A percentile compares a stretch with the other conserved stretches of the same genome.
These are phyloP conservation scores for Hafferia zeledoni DNA, from an alignment of 2,797 vertebrate species.

Conservation along the genomic window DNA sequence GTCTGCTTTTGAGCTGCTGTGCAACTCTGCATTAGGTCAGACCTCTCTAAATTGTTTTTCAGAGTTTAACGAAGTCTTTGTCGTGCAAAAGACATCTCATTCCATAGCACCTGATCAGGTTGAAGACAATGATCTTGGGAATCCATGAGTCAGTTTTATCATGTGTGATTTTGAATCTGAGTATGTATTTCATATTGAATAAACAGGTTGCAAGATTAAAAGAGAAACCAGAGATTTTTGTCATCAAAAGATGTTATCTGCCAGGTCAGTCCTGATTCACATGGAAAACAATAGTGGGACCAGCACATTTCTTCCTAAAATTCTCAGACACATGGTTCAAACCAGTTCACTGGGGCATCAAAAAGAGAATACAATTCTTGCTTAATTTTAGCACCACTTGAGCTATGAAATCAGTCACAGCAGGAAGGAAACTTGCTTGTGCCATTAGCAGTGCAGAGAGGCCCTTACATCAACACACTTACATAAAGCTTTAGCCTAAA, in stretches of 20 bases:
- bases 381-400: conserved; percentile 21
- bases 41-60: background rate
- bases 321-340: background rate
- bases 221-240: background rate
- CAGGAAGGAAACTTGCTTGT: conserved; percentile 6
- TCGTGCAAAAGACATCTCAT: background rate
- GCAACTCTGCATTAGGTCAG: background rate
- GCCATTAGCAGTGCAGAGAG: background rate
- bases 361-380: background rate
- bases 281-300: background rate
- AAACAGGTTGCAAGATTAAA: background rate
- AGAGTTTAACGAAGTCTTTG: background rate
- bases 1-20: background rate
- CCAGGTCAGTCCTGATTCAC: background rate
- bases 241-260: background rate
- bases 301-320: background rate
- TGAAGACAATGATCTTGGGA: background rate
- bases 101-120: background rate
- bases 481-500: background rate
- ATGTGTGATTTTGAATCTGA: background rate
- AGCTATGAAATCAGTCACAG: background rate
- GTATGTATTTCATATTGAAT: background rate
- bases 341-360: background rate
- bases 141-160: background rate
- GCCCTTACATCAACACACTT: background rate